Base-by-base conservation (phyloP, 1,140 invertebrate genomes). In the Charaxes varanes region DNA sequence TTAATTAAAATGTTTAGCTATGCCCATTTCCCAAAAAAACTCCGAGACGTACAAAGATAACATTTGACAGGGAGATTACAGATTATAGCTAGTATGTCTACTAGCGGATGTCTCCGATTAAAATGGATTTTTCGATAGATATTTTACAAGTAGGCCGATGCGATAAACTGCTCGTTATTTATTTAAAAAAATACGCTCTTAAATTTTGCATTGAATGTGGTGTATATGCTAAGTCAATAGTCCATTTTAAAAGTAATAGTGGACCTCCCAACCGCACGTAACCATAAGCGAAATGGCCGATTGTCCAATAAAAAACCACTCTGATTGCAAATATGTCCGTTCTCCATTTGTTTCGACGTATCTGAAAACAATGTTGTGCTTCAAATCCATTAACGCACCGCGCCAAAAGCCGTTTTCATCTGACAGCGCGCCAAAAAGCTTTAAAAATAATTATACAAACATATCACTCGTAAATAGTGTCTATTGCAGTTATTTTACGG, bases 301-400 rank as follows among this genome's bases (percentile, higher is more conserved):
- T 40, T 41, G 44, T 49, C 18, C 41, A 41, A 53, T 56, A 68
- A 68, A 67, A 66, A 60, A 45, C 37, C 37, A 44, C 37, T 53
- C 40, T 53, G 56, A 58, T 48, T 57, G 51, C 48, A 35, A 53
- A 64, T n/a, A n/a, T 57, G 51, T 65, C 58, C 62, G 38, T 41
- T 58, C 22, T 67, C 62, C 66, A 70, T 73, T 66, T 66, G 58
- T 73, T 68, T 50, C 53, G 58, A 62, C 60, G 57, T 58, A 65
- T 68, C 43, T 43, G 57, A 70, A 73, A 68, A 73, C 70, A 74
- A 67, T 74, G 67, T 74, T 59, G 67, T 47, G 58, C 65, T 70
- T 60, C 50, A 61, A 69, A 66, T 65, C 70, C 70, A 74, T 74
- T 74, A 74, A 53, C 65, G 59, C 58, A 51, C 45, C 46, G 49